A percentile compares a stretch with the other conserved stretches of the same genome.
Evolutionary conservation across 2,113 vertebrate genomes (phyloP).

Genomic region (Cyphomyrus plagiostoma): DNA sequence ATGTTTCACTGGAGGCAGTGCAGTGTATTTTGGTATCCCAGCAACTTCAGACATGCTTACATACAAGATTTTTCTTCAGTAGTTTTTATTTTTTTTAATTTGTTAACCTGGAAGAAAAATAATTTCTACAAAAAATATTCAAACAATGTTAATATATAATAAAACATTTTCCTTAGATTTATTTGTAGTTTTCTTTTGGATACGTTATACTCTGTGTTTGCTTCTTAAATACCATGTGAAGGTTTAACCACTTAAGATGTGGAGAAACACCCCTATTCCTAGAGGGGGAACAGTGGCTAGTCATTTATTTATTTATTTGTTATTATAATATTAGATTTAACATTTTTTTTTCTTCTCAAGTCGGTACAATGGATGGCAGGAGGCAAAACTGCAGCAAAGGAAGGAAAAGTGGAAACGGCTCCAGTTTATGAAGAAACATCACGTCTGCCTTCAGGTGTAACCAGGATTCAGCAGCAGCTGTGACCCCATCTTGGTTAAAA

Average conservation of each 20-base stretch:
- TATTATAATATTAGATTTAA: not conserved
- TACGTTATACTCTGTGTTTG: slow-evolving; percentile 43
- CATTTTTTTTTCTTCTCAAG: slow-evolving; percentile 33
- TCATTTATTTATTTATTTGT: slow-evolving; percentile 40
- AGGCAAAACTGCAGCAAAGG: slow-evolving; percentile 54
- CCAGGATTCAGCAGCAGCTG: slow-evolving; percentile 51
- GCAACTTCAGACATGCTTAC: not conserved
- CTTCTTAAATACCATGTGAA: slow-evolving; percentile 59
- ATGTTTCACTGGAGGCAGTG: not conserved
- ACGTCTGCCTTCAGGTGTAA: slow-evolving; percentile 51
- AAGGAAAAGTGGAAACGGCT: slow-evolving; percentile 50
- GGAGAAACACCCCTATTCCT: slow-evolving; percentile 59
- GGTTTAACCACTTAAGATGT: slow-evolving; percentile 60
- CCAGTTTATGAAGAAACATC: slow-evolving; percentile 44
- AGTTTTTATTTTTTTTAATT: slow-evolving; percentile 38
- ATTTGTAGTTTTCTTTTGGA: slow-evolving; percentile 46
- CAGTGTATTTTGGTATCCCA: not conserved
- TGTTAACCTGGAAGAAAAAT: slow-evolving; percentile 65
- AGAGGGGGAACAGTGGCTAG: slow-evolving; percentile 58
- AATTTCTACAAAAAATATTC: slow-evolving; percentile 74
- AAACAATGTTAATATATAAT: slow-evolving; percentile 65
- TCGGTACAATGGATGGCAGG: slow-evolving; percentile 57
- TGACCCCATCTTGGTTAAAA: slow-evolving; percentile 14
- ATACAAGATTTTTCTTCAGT: not conserved
- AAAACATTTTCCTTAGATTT: slow-evolving; percentile 51